These are phyloP conservation scores for Carapus acus DNA, from an alignment of 2,797 vertebrate species.

Conservation along the genomic window DNA sequence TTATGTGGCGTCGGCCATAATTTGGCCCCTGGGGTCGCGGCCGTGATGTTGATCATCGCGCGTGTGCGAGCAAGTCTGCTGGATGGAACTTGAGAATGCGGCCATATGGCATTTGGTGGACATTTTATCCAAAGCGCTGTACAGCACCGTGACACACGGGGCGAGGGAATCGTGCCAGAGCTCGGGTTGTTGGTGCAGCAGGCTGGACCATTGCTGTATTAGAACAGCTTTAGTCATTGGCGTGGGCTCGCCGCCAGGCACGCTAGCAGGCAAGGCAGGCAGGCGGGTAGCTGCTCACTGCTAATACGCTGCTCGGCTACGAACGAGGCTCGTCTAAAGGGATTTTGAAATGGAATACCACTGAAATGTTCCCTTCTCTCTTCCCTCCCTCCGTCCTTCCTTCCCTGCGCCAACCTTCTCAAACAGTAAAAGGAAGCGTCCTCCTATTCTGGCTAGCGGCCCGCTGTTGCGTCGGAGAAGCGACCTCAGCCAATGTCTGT, in stretches of 20 bases:
- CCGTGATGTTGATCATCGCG: slow-evolving; percentile 6
- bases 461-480: slow-evolving; percentile 39
- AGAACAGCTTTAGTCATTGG: slow-evolving; percentile 40
- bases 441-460: slow-evolving; percentile 32
- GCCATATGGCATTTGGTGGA: slow-evolving; percentile 19
- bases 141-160: slow-evolving; percentile 7
- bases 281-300: slow-evolving; percentile 36
- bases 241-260: slow-evolving; percentile 37
- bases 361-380: background rate
- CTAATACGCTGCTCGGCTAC: slow-evolving; percentile 19
- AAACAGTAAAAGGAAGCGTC: slow-evolving; percentile 1
- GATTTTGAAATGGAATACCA: slow-evolving; percentile 10
- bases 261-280: no score
- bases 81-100: slow-evolving; percentile 19
- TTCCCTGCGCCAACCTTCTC: background rate
- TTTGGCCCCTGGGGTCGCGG: background rate
- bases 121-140: slow-evolving; percentile 34
- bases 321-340: no score
- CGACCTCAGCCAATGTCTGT: slow-evolving; percentile 45
- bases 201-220: slow-evolving; percentile 33
- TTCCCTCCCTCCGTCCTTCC: slow-evolving; percentile 1
- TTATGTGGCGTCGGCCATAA: background rate
- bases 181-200: slow-evolving; percentile 29
- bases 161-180: slow-evolving; percentile 23
- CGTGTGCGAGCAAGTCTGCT: slow-evolving; percentile 15